phyloP scores from a whole-genome alignment of 2,797 vertebrate genomes.

The Bradypodion ventrale region DNA sequence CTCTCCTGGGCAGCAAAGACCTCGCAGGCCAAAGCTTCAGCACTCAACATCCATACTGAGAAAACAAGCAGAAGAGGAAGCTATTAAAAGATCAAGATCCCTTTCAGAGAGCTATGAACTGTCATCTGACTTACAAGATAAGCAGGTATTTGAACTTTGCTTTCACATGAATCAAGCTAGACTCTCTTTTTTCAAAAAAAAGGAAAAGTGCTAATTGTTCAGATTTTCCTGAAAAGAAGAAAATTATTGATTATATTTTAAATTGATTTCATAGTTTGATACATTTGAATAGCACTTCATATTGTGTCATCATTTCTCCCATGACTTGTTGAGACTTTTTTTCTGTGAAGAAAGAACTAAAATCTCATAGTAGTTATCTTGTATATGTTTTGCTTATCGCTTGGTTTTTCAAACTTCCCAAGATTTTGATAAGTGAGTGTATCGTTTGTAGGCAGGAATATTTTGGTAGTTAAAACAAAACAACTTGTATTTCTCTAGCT shows the following conservation, averaged over 20 bases:
- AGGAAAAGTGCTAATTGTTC: not conserved
- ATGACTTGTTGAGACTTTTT: not conserved
- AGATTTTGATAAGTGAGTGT: conserved; percentile 28
- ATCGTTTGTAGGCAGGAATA: conserved; percentile 20
- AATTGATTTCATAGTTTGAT: not conserved
- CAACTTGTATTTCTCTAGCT: not conserved
- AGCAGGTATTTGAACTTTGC: conserved; percentile 82
- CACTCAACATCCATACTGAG: conserved; percentile 94
- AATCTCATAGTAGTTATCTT: not conserved
- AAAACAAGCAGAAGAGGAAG: conserved; percentile 97
- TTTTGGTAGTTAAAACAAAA: not conserved
- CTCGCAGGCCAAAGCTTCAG: conserved; percentile 89
- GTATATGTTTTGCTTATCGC: not conserved
- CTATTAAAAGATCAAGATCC: conserved; percentile 94
- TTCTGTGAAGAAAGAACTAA: not conserved
- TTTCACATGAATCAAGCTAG: not conserved
- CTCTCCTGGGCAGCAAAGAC: conserved; percentile 83
- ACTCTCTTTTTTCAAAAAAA: not conserved
- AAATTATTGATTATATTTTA: not conserved
- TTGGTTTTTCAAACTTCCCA: not conserved
- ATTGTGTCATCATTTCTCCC: not conserved
- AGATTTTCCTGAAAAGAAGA: conserved; percentile 1
- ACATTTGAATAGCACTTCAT: not conserved
- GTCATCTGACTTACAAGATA: conserved; percentile 97
- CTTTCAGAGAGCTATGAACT: conserved; percentile 99